Evolutionary conservation across 1,140 invertebrate genomes (phyloP), one percentile per base, ranked within the genome.

Genomic region (Ptiloglossa arizonensis): DNA sequence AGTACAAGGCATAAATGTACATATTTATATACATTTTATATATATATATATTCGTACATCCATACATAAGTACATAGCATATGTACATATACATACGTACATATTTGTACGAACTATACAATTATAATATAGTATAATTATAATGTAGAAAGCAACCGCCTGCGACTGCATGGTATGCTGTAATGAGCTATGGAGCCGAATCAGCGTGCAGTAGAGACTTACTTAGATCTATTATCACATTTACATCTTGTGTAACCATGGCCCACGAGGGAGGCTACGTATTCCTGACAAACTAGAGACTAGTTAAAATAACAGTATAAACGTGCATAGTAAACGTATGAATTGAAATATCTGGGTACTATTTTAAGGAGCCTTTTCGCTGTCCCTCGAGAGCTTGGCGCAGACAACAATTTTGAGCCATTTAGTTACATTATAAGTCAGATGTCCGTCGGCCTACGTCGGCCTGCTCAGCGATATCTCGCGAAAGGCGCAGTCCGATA

Each of bases 91-190:
- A 52, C 22, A 77, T 76, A 69, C 27, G 50, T 70, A 76, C 32
- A 60, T 57, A 66, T 62, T 72, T 62, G 48, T 72, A 66, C 46
- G 17, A 59, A 74, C 56, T 17, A 5, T 32, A 15, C 6, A 8
- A 57, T 29, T 32, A 17, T 6, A 57, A 32, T 24, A 32, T 32
- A 57, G 54, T 8, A 67, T 70, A 75, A 77, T 79, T 80, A 79
- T 22, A 60, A 87, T 64, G 87, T 88, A 88, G 85, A 87, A 89
- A 88, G 88, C 85, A 90, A 90, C 74, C 87, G 90, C 89, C 87
- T 92, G 88, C 85, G 87, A 89, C 79, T 91, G 91, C 91, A 92
- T 91, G 91, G 88, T 91, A 92, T 91, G 90, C 89, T 91, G 86
- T 90, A 91, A 91, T 91, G 84, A 91, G 89, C 88, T 91, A 88